Evolutionary conservation across 2,113 vertebrate genomes (phyloP), one percentile per base, ranked within the genome.

Genomic region (Cichladusa arquata): DNA sequence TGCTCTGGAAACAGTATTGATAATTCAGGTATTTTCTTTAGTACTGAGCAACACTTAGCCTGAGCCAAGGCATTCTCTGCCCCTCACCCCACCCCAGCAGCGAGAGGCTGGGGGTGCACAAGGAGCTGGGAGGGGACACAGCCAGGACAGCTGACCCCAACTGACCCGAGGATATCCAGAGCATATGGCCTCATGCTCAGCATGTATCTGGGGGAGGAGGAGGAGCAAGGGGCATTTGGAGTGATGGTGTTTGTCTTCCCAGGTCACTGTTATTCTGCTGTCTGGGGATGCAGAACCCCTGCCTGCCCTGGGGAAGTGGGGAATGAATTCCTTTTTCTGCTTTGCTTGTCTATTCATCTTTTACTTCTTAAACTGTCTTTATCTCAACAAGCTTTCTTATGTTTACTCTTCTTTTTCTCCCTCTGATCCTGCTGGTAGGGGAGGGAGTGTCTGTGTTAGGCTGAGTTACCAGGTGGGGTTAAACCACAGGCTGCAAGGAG

Each of bases 201-300:
- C 17, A 25, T 12, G 10, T 2, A 31, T 3, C 29, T 53, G n/a
- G 19, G 6, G 19, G 11, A 40, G 38, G 7, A 66, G 16, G 28
- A 45, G 26, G 14, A 10, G 12, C 5, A 4, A 12, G 3, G 4
- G 11, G 2, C 1, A 0, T 34, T 54, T 3, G 24, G 8, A 26
- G 24, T 8, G 61, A 13, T 29, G 44, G 1, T 28, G 12, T 14
- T 47, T 58, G 9, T 44, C 26, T 51, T 65, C 33, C 26, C 5
- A 11, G 36, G 19, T 20, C 28, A 45, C 33, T 12, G 7, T 28
- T 66, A 17, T 4, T 7, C 6, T 57, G 36, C 26, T 50, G 6
- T 36, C 23, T 66, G 36, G 36, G 60, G 19, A 58, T 73, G 36
- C 44, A 51, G 51, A 74, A 10, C 28, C 45, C 19, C 69, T 67